Evolutionary conservation across 2,113 vertebrate species (phyloP).

Genomic region (Dryoscopus gambensis): DNA sequence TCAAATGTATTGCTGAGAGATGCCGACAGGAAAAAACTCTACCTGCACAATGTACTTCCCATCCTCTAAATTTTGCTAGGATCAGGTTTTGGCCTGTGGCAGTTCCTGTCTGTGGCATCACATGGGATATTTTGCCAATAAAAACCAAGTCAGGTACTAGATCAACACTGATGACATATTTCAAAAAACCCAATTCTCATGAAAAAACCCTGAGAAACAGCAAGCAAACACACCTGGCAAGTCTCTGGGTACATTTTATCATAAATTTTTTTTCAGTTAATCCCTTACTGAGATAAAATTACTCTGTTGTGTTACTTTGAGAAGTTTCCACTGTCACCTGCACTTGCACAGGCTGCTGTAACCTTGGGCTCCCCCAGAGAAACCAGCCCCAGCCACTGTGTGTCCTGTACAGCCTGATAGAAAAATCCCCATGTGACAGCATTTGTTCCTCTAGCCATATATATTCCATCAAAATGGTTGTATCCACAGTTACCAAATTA

Average conservation of each 20-base stretch:
- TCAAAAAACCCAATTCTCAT: neutral
- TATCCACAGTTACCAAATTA: neutral
- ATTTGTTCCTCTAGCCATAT: neutral
- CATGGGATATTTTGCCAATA: neutral
- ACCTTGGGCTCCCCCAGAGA: neutral
- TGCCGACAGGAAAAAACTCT: neutral
- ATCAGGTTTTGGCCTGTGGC: neutral
- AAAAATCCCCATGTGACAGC: neutral
- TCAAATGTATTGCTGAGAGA: neutral
- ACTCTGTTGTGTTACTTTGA: neutral
- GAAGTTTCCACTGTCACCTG: neutral
- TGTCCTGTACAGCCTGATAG: neutral
- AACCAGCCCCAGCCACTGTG: neutral
- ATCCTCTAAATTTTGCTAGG: neutral
- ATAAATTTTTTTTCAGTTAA: neutral
- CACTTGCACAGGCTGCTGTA: neutral
- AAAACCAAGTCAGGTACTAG: neutral
- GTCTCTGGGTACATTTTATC: neutral
- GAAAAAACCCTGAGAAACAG: neutral
- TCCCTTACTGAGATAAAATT: neutral
- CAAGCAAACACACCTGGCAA: neutral
- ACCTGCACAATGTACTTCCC: neutral
- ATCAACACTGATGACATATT: fast-evolving
- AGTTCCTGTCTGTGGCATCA: neutral
- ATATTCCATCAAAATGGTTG: neutral